Percentiles rank a stretch among this genome's conserved stretches.
These are phyloP conservation scores for Mesodorylaimus sp. DNA, from an alignment of 2,888 invertebrate genomes.

Conservation along the genomic window DNA sequence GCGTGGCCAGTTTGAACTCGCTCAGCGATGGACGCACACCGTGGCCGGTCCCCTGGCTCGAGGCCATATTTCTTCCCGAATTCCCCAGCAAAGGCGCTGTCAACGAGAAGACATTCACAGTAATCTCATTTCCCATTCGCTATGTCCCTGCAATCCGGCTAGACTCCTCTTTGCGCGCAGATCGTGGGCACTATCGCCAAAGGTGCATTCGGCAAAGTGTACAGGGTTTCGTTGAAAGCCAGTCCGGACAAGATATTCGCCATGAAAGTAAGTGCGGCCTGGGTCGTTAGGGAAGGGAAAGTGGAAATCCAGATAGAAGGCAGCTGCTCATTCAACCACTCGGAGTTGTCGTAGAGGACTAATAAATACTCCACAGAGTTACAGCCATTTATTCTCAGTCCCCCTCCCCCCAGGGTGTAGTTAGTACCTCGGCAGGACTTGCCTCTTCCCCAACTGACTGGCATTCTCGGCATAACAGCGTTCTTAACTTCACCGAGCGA, in stretches of 20 bases:
- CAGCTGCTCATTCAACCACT: too few relatives aligned
- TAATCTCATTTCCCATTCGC: slow-evolving; percentile 15
- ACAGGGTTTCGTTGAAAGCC: slow-evolving; percentile 50
- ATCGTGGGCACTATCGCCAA: slow-evolving; percentile 56
- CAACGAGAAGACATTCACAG: slow-evolving; percentile 41
- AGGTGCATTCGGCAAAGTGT: slow-evolving; percentile 76
- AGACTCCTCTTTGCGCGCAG: slow-evolving; percentile 24
- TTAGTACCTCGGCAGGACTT: too few relatives aligned
- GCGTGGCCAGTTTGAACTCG: slow-evolving; percentile 11
- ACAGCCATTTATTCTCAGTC: too few relatives aligned
- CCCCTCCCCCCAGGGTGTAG: too few relatives aligned
- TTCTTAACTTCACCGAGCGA: too few relatives aligned
- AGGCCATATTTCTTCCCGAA: slow-evolving; percentile 68
- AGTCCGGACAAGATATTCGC: slow-evolving; percentile 51
- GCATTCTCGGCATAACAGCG: too few relatives aligned
- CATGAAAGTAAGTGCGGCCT: slow-evolving; percentile 46
- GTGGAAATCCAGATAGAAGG: too few relatives aligned
- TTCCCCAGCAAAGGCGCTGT: slow-evolving; percentile 52
- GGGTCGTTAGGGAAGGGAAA: too few relatives aligned
- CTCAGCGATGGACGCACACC: slow-evolving; percentile 38
- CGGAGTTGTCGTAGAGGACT: too few relatives aligned
- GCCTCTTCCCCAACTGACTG: too few relatives aligned
- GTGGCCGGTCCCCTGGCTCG: slow-evolving; percentile 62
- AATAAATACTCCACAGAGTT: too few relatives aligned
- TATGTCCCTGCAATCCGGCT: not conserved